Base-by-base conservation (phyloP, 2,888 invertebrate genomes). In the Pseudococcus longispinus region DNA sequence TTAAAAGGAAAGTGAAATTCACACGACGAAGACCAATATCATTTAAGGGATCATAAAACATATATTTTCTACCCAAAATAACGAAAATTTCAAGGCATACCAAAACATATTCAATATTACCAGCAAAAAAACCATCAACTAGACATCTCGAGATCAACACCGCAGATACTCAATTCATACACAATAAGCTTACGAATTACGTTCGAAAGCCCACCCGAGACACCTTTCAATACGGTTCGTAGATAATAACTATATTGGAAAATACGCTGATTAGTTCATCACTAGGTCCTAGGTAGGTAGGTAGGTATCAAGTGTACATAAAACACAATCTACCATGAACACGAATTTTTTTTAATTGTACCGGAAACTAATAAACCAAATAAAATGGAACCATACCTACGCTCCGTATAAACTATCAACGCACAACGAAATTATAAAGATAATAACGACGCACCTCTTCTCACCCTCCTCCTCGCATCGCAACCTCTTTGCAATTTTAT, bases 291-390 rank as follows among this genome's bases (percentile, higher is more conserved):
- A n/a, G n/a, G n/a, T n/a, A n/a, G n/a, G n/a, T n/a, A n/a, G n/a
- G 70, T 29, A 18, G 18, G 29, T 70, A 70, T 70, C 5, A 29
- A 70, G 5, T 26, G 13, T 18, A 70, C 18, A 70, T 15, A 70
- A 70, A 32, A 70, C 70, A n/a, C 77, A 80, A 80, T 80, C n/a
- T 20, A 42, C 77, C 70, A 70, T 29, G 70, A 29, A 70, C 70
- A 42, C 13, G 77, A 80, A 23, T 80, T 20, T 80, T 55, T 77
- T 80, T 80, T 80, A 80, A 80, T 80, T 80, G 77, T 8, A 37
- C 77, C 77, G 77, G 77, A 80, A 80, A 80, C 77, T 80, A 80
- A 80, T 80, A 42, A 42, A 42, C 26, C 42, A n/a, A 80, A 42
- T 42, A 32, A 74, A 74, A 74, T 74, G n/a, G 26, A 80, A 42